Evolutionary conservation across 1,140 invertebrate species (phyloP).

Genomic region (Camponotus vicinus): DNA sequence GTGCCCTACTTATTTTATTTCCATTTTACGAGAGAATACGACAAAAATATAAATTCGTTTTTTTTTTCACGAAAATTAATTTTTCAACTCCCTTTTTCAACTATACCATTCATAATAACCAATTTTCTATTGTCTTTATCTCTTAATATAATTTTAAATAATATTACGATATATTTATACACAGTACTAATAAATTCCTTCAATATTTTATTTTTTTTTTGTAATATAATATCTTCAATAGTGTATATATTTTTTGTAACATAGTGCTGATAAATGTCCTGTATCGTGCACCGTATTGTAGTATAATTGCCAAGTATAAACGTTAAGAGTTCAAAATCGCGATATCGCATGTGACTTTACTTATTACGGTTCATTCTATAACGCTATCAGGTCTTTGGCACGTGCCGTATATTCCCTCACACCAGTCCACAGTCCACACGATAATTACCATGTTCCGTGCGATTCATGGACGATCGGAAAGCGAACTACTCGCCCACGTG

Average conservation of each 20-base stretch:
- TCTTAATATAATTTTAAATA: neutral
- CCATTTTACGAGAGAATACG: neutral
- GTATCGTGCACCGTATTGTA: no score
- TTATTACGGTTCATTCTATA: neutral
- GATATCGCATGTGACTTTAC: neutral
- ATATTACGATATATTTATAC: neutral
- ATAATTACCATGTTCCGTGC: constrained; percentile 39
- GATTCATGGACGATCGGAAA: constrained; percentile 19
- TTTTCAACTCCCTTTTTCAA: neutral
- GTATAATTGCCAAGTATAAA: neutral
- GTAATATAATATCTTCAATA: neutral
- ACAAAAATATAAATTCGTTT: constrained; percentile 15
- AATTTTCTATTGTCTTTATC: neutral
- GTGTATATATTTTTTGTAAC: neutral
- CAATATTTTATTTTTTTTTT: neutral
- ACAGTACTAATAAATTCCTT: neutral
- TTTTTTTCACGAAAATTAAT: neutral
- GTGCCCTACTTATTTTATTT: constrained; percentile 9
- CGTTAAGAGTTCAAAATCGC: neutral
- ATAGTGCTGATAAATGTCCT: neutral
- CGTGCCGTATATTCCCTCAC: constrained; percentile 32
- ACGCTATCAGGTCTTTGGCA: constrained; percentile 15
- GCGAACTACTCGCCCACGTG: constrained; percentile 53
- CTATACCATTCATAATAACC: neutral
- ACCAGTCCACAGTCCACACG: neutral